phyloP scores from a whole-genome alignment of 2,113 vertebrate genomes.

The Apteryx mantelli region DNA sequence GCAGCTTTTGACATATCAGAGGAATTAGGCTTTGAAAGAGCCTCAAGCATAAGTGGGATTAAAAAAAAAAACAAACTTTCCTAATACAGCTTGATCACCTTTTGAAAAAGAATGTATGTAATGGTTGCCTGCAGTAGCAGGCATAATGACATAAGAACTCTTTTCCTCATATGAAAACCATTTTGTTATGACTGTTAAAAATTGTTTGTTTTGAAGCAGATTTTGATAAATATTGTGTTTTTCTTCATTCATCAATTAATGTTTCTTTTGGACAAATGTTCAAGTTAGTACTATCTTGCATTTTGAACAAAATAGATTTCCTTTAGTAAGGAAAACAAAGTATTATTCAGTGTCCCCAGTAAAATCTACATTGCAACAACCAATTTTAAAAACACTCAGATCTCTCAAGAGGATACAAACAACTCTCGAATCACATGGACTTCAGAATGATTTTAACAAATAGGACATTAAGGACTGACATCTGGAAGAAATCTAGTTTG shows the following conservation, averaged over 20 bases:
- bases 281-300: background rate
- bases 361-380: background rate
- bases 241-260: too few species aligned
- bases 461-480: background rate
- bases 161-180: background rate
- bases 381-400: background rate
- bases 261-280: background rate
- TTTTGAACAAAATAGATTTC: background rate
- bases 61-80: background rate
- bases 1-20: background rate
- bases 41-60: background rate
- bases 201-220: too few species aligned
- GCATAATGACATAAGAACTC: background rate
- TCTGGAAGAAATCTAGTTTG: background rate
- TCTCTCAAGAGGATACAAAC: background rate
- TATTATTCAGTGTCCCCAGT: background rate
- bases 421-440: background rate
- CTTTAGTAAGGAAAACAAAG: background rate
- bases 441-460: background rate
- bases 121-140: background rate
- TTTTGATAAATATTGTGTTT: too few species aligned
- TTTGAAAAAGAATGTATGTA: background rate
- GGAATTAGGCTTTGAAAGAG: background rate
- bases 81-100: background rate
- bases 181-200: background rate